These are phyloP conservation scores for Candoia aspera DNA, from an alignment of 2,113 vertebrate genomes.

Conservation along the genomic window DNA sequence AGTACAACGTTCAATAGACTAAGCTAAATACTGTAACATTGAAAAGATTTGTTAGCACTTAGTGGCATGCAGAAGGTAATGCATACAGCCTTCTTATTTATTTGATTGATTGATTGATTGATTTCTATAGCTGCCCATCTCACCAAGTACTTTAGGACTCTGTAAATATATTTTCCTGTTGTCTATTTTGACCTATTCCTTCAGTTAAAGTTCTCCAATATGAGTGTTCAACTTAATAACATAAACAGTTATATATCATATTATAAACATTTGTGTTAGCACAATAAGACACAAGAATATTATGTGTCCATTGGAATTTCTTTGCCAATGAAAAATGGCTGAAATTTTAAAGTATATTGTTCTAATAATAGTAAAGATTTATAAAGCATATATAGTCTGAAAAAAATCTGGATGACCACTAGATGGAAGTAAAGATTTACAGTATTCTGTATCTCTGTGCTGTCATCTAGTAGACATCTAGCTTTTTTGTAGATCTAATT, in stretches of 20 bases:
- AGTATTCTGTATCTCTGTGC: not conserved
- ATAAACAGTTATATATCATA: not conserved
- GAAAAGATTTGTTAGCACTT: not conserved
- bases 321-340: not conserved
- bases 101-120: too few species aligned
- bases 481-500: not conserved
- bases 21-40: not conserved
- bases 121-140: too few species aligned
- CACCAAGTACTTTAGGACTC: not conserved
- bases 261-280: not conserved
- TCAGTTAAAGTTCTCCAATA: not conserved
- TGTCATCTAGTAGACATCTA: not conserved
- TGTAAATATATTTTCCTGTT: not conserved
- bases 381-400: not conserved
- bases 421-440: not conserved
- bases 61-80: not conserved
- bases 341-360: not conserved
- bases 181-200: not conserved
- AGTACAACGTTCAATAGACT: not conserved
- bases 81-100: not conserved
- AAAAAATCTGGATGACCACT: not conserved
- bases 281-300: not conserved
- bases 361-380: not conserved
- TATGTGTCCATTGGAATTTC: not conserved
- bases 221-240: not conserved